Base-by-base conservation (phyloP, 2,797 vertebrate genomes). In the Sarcoramphus papa region DNA sequence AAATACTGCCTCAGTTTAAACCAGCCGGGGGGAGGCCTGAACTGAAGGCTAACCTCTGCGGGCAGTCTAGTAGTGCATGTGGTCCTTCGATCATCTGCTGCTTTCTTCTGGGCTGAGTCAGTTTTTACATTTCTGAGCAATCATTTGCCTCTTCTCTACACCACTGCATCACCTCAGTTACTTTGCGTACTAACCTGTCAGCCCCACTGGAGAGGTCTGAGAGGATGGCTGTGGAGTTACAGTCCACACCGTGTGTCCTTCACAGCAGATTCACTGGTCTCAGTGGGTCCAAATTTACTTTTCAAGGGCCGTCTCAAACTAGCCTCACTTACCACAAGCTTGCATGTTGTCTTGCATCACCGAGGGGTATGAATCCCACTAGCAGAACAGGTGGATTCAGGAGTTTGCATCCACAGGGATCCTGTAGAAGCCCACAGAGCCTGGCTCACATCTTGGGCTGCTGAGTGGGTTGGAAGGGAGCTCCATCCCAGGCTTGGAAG, bases 231-330 rank as follows among this genome's bases (percentile, higher is more conserved):
- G 28, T 35, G 77, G 30, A 8, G n/a, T 23, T 75, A 33, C 28
- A 35, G 12, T 0, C 24, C 53, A 6, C 12, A 6, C 21, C 6
- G 0, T 0, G 9, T 24, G 25, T 23, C 48, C 47, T 35, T 14
- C 40, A 43, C 74, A 77, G 47, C 33, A 47, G 23, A 9, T 28
- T 48, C 21, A 3, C 24, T 56, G 64, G 28, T 17, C 37, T 88
- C 35, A 57, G 48, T 6, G 4, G 3, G 0, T 68, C 87, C 54
- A 33, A 25, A 2, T 24, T 53, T 9, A 7, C 28, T 83, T 47
- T 40, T n/a, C 7, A 33, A 43, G 65, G 41, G 35, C 25, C 40
- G 27, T 17, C 31, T 60, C 69, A 48, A 53, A 9, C 19, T 14
- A 5, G 15, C 28, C 35, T 56, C 5, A 0, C 7, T 23, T 16